A percentile compares a stretch with the other conserved stretches of the same genome.
Evolutionary conservation across 2,113 vertebrate species (phyloP).

Genomic region (Rhodinocichla rosea): DNA sequence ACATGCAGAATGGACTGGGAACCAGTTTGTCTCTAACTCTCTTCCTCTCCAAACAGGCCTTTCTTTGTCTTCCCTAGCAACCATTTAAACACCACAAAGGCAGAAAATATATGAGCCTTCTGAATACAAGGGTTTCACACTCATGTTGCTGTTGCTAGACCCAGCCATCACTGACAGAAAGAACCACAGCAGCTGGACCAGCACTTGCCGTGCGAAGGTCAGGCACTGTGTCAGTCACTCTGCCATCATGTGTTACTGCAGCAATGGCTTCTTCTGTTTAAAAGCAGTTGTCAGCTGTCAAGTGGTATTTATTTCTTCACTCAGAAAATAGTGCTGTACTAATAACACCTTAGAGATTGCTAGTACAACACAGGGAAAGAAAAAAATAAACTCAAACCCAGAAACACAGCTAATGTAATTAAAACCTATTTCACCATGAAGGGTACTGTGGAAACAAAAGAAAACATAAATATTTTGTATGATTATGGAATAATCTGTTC

Average conservation of each 20-base stretch:
- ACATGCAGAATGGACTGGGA: not conserved
- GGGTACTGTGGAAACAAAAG: not conserved
- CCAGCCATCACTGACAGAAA: not conserved
- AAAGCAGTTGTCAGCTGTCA: not conserved
- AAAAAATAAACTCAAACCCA: not conserved
- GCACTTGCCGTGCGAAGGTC: rapidly evolving
- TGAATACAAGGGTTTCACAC: not conserved
- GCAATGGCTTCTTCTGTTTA: not conserved
- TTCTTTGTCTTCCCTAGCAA: not conserved
- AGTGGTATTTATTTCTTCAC: not conserved
- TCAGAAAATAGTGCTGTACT: not conserved
- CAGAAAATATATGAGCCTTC: not conserved
- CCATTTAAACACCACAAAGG: not conserved
- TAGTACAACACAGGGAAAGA: not conserved
- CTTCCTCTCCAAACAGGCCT: not conserved
- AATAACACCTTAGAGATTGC: not conserved
- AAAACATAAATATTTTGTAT: not conserved
- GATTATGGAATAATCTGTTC: not conserved
- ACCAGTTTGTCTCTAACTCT: not conserved
- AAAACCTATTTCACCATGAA: not conserved
- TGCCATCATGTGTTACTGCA: not conserved
- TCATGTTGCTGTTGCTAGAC: not conserved
- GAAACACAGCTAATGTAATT: not conserved
- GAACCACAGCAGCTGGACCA: not conserved
- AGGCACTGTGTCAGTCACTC: rapidly evolving